Evolutionary conservation across 2,888 invertebrate genomes (phyloP).

Genomic region (Pollenia griseotomentosa): DNA sequence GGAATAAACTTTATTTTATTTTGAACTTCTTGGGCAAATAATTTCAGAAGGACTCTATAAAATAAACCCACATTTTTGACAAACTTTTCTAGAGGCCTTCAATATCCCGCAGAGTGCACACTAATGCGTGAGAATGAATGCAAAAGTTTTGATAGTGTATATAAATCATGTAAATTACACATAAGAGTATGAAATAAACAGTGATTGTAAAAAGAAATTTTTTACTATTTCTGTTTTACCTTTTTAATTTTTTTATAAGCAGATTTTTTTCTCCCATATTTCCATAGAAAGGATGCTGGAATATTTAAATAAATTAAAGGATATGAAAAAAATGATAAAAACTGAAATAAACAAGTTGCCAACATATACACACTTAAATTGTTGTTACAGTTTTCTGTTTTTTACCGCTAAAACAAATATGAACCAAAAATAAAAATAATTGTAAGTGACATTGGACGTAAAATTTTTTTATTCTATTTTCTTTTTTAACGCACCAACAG

Average conservation of each 20-base stretch:
- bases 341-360: conserved; percentile 8
- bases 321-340: neutral
- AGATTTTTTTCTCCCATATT: conserved; percentile 25
- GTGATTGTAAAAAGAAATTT: neutral
- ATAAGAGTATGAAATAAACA: conserved; percentile 4
- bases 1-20: no score
- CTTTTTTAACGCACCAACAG: conserved; percentile 35
- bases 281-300: neutral
- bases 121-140: neutral
- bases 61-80: no score
- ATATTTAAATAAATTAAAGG: conserved; percentile 42
- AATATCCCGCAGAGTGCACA: neutral
- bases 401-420: neutral
- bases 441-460: conserved; percentile 36
- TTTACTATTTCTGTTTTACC: neutral
- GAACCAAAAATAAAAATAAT: conserved; percentile 3
- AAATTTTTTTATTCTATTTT: neutral
- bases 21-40: no score
- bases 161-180: conserved; percentile 44
- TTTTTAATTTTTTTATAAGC: neutral
- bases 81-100: neutral
- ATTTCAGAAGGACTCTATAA: no score
- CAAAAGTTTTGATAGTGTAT: neutral
- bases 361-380: neutral
- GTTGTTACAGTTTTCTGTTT: conserved; percentile 3